Conservation (phyloP, 2,113 vertebrate genomes). For the Corapipo altera region DNA sequence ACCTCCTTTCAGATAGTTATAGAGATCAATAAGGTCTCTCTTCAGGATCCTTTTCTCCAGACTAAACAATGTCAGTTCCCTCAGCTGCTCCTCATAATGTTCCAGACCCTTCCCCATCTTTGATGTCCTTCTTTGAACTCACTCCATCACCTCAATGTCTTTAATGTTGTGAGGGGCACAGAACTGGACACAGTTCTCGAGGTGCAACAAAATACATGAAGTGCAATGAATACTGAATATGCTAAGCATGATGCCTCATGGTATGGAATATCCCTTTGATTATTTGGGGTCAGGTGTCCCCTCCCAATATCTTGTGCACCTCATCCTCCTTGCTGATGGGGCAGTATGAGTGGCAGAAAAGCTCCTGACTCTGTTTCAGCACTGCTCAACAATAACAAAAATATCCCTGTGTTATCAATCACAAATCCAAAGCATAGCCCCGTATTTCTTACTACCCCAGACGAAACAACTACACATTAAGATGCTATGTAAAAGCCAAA, state of each 20-base stretch:
- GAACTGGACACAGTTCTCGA: accelerated
- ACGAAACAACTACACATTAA: not conserved
- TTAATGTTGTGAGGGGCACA: not conserved
- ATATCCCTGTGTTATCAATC: not conserved
- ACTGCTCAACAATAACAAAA: not conserved
- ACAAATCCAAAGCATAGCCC: not conserved
- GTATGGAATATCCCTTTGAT: not conserved
- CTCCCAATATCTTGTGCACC: not conserved
- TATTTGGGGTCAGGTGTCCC: accelerated
- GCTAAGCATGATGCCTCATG: not conserved
- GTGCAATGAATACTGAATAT: not conserved
- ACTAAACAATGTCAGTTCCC: not conserved
- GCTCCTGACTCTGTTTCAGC: not conserved
- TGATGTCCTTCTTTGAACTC: not conserved
- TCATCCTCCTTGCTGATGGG: not conserved
- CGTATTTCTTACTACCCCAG: not conserved
- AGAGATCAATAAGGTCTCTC: not conserved
- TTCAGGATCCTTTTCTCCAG: not conserved
- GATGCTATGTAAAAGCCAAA: not conserved
- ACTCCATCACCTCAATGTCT: not conserved
- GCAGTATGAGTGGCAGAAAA: not conserved
- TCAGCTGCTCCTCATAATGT: not conserved
- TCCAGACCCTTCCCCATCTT: not conserved
- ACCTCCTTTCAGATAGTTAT: not conserved
- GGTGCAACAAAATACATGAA: not conserved